A percentile compares a stretch with the other conserved stretches of the same genome.
Conservation (phyloP, 1,140 invertebrate species). For the Nasonia giraulti region DNA sequence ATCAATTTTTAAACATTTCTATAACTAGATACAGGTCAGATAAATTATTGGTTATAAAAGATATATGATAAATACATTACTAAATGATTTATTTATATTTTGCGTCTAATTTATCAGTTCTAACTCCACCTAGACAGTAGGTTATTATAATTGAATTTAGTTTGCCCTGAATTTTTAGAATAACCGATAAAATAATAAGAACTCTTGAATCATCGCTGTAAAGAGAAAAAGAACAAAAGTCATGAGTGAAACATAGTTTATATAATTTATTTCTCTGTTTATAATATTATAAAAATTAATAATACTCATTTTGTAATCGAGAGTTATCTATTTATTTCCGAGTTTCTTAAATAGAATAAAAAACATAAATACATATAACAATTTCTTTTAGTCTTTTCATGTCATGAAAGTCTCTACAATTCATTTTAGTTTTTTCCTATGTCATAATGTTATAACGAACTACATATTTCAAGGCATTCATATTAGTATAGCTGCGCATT, state of each 20-base stretch:
- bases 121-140: no score
- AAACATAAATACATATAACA: conserved; percentile 47
- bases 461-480: conserved; percentile 32
- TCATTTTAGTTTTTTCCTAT: conserved; percentile 9
- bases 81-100: no score
- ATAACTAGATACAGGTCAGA: no score
- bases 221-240: conserved; percentile 5
- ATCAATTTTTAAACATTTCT: no score
- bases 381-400: conserved; percentile 40
- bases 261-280: conserved; percentile 46
- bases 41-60: no score
- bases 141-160: no score
- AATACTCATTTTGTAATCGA: conserved; percentile 36
- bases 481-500: conserved; percentile 31
- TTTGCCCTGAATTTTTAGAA: no score
- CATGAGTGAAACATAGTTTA: conserved; percentile 26
- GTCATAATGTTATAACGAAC: conserved; percentile 2
- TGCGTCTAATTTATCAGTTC: no score
- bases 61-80: no score
- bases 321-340: conserved; percentile 35
- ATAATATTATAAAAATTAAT: conserved; percentile 49
- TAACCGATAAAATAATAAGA: no score
- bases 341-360: conserved; percentile 43
- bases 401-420: conserved; percentile 41
- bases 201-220: neutral